These are phyloP conservation scores for Solenodon paradoxus DNA, from an alignment of 2,113 vertebrate genomes.

Conservation along the genomic window DNA sequence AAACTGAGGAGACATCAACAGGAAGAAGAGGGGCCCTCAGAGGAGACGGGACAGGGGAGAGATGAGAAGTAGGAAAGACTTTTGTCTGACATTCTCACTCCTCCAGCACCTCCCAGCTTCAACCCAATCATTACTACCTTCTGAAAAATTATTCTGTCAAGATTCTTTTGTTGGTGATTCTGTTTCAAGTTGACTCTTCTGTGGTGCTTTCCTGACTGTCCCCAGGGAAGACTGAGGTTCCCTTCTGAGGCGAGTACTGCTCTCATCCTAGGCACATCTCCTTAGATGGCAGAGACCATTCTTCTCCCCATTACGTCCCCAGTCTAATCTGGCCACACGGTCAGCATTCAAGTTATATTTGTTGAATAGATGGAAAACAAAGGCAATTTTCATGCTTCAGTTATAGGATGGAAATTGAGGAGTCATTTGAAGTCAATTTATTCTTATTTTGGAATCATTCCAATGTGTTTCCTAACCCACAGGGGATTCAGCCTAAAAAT, in stretches of 20 bases:
- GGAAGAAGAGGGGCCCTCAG: neutral
- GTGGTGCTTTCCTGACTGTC: neutral
- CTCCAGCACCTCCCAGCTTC: neutral
- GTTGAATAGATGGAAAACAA: neutral
- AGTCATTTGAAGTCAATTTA: neutral
- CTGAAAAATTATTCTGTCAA: neutral
- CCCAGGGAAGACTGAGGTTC: neutral
- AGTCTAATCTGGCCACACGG: neutral
- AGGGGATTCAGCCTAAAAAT: neutral
- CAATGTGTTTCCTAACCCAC: neutral
- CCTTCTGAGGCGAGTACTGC: neutral
- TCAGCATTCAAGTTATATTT: neutral
- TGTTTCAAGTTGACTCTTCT: neutral
- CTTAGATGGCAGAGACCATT: too few relatives aligned
- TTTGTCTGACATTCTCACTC: neutral
- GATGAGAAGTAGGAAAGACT: too few relatives aligned
- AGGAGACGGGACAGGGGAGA: neutral
- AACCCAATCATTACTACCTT: neutral
- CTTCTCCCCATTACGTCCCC: neutral
- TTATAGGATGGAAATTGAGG: neutral
- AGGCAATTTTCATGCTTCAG: neutral
- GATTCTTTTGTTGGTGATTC: neutral
- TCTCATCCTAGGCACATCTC: rapidly evolving
- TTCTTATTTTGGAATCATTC: neutral
- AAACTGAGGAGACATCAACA: rapidly evolving